Evolutionary conservation across 1,140 invertebrate species (phyloP), one percentile per base, ranked within the genome.

Genomic region (Xylocopa sonorina): DNA sequence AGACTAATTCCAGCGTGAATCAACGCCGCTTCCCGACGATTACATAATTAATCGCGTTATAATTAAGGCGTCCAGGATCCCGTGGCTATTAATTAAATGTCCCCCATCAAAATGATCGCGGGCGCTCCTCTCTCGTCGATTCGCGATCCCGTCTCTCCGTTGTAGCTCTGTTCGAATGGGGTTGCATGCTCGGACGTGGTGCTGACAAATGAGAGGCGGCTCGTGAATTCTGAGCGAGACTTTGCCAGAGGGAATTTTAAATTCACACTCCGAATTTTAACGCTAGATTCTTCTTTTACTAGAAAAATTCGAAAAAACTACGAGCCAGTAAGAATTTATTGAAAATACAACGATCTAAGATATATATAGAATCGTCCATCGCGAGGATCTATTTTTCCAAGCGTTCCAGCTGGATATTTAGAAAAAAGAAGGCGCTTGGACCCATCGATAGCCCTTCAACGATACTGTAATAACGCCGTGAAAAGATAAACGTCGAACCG

Each of bases 21-120:
- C 69, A n/a, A 7, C 21, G 43, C 29, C 34, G 12, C 38, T 80
- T 81, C 43, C 18, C 82, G 83, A 88, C 82, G 84, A 90, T 85
- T 78, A 85, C 87, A 89, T 90, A 89, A 90, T 90, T 90, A 89
- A 90, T 88, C 87, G 82, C 81, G 80, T 85, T 85, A 87, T 89
- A 89, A 89, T 90, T 90, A 84, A 86, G 76, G 81, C 76, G 80
- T 43, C 46, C 71, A 66, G 63, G 46, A 69, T 50, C 46, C 78
- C 34, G 67, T 51, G 50, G 82, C 82, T 85, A 88, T 88, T 87
- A 87, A 89, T 90, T 89, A 89, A 89, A 86, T 78, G 88, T 85
- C 79, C 78, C 27, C 62, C 76, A 29, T 69, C 69, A 63, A 83
- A 85, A 83, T 87, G 87, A 87, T 89, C 80, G 72, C 55, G 50